Evolutionary conservation across 1,140 invertebrate species (phyloP).

Genomic region (Monomorium pharaonis): DNA sequence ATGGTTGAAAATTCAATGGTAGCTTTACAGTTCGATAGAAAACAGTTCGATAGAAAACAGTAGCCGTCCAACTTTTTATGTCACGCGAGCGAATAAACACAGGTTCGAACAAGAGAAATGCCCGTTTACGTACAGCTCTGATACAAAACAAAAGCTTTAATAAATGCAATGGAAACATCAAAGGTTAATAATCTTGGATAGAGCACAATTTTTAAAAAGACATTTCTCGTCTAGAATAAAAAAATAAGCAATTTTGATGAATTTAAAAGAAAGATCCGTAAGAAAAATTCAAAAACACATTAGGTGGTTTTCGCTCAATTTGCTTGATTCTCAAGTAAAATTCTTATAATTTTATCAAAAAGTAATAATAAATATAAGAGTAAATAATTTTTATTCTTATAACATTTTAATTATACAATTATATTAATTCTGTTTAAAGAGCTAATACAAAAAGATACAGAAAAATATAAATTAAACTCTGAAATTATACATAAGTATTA

Average conservation of each 20-base stretch:
- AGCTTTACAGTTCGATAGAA: background rate
- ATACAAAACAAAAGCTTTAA: background rate
- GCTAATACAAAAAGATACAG: background rate
- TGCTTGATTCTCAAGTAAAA: background rate
- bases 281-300: background rate
- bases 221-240: background rate
- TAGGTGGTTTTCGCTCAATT: background rate
- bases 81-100: background rate
- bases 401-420: too few relatives aligned
- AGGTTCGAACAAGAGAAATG: background rate
- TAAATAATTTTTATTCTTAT: too few relatives aligned
- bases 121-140: background rate
- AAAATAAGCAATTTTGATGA: background rate
- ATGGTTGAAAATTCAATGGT: background rate
- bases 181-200: background rate
- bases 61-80: constrained; percentile 27
- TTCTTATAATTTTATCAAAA: background rate
- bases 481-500: background rate
- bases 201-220: background rate
- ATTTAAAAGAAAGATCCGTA: background rate
- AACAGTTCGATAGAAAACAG: too few relatives aligned
- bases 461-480: background rate
- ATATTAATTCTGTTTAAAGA: too few relatives aligned
- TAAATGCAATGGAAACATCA: background rate
- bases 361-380: too few relatives aligned